Percentiles rank a stretch among this genome's conserved stretches.
Evolutionary conservation across 2,797 vertebrate species (phyloP).

Genomic region (Microcaecilia unicolor): DNA sequence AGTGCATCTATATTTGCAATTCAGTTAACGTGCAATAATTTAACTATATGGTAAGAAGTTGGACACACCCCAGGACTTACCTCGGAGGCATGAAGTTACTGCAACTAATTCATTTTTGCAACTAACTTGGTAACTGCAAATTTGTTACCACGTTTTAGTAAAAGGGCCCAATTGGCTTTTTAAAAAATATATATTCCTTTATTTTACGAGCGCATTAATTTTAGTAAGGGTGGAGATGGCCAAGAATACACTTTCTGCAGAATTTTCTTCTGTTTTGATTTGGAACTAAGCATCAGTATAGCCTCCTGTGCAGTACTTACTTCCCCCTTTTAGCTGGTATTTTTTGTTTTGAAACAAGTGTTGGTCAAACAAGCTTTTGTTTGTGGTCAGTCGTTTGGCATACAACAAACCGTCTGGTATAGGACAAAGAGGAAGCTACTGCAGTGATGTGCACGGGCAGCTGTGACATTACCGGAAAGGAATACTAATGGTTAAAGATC

Average conservation of each 20-base stretch:
- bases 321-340: conserved; percentile 56
- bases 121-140: no score
- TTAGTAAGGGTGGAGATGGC: conserved; percentile 44
- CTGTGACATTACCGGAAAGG: conserved; percentile 40
- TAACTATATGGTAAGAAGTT: no score
- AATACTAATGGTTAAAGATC: conserved; percentile 36
- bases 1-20: no score
- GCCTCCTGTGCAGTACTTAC: conserved; percentile 47
- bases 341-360: conserved; percentile 74
- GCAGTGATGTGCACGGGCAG: conserved; percentile 35
- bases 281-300: conserved; percentile 46
- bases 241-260: conserved; percentile 35
- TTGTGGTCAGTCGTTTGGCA: conserved; percentile 61
- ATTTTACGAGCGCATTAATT: no score
- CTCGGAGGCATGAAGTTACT: no score
- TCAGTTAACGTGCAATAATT: no score
- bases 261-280: conserved; percentile 34
- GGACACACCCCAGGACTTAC: no score
- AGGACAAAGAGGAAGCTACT: conserved; percentile 58
- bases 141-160: no score
- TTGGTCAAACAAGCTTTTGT: conserved; percentile 78
- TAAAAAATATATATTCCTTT: no score
- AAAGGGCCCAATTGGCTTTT: no score
- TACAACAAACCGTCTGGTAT: conserved; percentile 53
- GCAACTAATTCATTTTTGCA: no score